Evolutionary conservation across 2,888 invertebrate species (phyloP), one percentile per base, ranked within the genome.

Genomic region (Rhingia rostrata): DNA sequence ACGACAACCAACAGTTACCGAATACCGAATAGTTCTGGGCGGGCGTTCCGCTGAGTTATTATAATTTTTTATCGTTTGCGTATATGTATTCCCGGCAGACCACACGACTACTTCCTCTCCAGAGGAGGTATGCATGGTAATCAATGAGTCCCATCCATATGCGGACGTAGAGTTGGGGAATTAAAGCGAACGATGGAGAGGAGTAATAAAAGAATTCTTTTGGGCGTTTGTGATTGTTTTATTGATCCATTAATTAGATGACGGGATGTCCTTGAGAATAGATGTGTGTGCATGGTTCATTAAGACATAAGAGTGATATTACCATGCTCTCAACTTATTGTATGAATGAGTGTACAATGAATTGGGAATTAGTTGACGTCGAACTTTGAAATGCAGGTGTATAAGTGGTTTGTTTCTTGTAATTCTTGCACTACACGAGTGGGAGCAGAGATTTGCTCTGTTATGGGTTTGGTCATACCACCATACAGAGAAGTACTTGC

Each of bases 1-100:
- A 61, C 58, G 45, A 39, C 37, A 6, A 45, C 45, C 61, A 63
- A 67, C 54, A 58, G 69, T 60, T 77, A 47, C 41, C 22, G n/a
- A 58, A 39, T n/a, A 47, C 33, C 53, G n/a, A 58, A 39, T 32
- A 69, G 33, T 49, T 51, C 73, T 64, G 69, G 69, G 69, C 69
- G 51, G 72, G 49, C 56, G 78, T 72, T 70, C 56, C 72, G 64
- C 43, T 78, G 63, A 70, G 54, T 56, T 67, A 67, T 60, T 49
- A 56, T 63, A 64, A 58, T 61, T 72, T 72, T 41, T 51, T 37
- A 33, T 51, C n/a, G 33, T 12, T n/a, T 53, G 30, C 9, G 10
- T 12, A 41, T 64, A 30, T 53, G 32, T 54, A 64, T 78, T 78
- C 58, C 64, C 43, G 49, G 49, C 43, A 72, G 72, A 72, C 78